A percentile compares a stretch with the other conserved stretches of the same genome.
Conservation (phyloP, 2,797 vertebrate species). For the Rhinogobio ventralis region DNA sequence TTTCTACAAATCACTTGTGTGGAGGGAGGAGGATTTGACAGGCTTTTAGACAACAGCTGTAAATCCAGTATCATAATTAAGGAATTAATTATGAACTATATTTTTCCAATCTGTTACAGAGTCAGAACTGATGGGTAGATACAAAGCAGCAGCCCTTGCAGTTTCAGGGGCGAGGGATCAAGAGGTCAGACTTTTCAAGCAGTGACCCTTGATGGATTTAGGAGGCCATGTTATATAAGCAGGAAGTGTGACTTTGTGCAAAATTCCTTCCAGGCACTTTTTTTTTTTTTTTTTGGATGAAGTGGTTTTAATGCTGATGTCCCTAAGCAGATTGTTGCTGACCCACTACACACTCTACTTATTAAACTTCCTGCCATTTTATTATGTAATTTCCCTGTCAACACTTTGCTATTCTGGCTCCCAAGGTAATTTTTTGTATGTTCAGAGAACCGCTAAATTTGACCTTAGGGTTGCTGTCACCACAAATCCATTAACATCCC, state of each 20-base stretch:
- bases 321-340: conserved; percentile 32
- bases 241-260: conserved; percentile 54
- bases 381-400: conserved; percentile 52
- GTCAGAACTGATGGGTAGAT: conserved; percentile 41
- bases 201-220: conserved; percentile 59
- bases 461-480: conserved; percentile 43
- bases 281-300: conserved; percentile 36
- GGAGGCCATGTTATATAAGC: conserved; percentile 55
- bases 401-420: conserved; percentile 25
- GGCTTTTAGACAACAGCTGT: not conserved
- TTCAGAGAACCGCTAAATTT: conserved; percentile 14
- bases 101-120: not conserved
- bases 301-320: conserved; percentile 36
- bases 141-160: conserved; percentile 57
- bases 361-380: conserved; percentile 50
- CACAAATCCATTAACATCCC: conserved; percentile 41
- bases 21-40: not conserved
- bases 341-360: conserved; percentile 30
- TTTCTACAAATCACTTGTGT: not conserved
- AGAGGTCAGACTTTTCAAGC: conserved; percentile 49
- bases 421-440: not conserved
- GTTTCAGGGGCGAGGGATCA: conserved; percentile 45
- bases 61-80: not conserved
- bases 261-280: conserved; percentile 42
- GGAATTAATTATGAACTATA: not conserved